These are phyloP conservation scores for Eucidaris tribuloides DNA, from an alignment of 35 echinoderm and acorn worm genomes.

Conservation along the genomic window DNA sequence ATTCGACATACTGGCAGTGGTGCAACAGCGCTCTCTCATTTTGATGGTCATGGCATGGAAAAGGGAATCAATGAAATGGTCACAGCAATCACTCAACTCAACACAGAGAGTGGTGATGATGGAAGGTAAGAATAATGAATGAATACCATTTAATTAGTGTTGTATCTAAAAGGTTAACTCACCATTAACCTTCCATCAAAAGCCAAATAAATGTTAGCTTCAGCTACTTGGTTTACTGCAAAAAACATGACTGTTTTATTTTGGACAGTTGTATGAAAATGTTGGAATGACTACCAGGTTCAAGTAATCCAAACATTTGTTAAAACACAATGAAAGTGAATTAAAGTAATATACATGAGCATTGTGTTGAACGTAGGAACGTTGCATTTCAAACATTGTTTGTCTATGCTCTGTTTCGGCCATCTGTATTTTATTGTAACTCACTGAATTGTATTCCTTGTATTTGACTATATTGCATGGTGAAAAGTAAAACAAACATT, in stretches of 20 bases:
- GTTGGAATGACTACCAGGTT: too few species aligned
- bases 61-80: constrained; percentile 30
- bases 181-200: background rate
- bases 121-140: constrained; percentile 5
- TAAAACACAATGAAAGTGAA: background rate
- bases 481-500: too few species aligned
- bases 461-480: too few species aligned
- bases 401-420: too few species aligned
- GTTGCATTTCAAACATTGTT: too few species aligned
- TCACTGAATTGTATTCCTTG: too few species aligned
- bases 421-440: too few species aligned
- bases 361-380: background rate
- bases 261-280: too few species aligned
- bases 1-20: constrained; percentile 44
- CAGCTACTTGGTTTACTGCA: background rate
- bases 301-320: background rate
- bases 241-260: background rate
- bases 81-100: background rate
- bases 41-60: constrained; percentile 36
- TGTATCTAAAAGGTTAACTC: background rate
- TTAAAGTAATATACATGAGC: background rate
- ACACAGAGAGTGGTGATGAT: background rate
- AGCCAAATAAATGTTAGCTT: background rate
- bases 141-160: background rate
- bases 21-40: constrained; percentile 33